A percentile compares a stretch with the other conserved stretches of the same genome.
Evolutionary conservation across 1,140 invertebrate species (phyloP).

Genomic region (Pissodes strobi): DNA sequence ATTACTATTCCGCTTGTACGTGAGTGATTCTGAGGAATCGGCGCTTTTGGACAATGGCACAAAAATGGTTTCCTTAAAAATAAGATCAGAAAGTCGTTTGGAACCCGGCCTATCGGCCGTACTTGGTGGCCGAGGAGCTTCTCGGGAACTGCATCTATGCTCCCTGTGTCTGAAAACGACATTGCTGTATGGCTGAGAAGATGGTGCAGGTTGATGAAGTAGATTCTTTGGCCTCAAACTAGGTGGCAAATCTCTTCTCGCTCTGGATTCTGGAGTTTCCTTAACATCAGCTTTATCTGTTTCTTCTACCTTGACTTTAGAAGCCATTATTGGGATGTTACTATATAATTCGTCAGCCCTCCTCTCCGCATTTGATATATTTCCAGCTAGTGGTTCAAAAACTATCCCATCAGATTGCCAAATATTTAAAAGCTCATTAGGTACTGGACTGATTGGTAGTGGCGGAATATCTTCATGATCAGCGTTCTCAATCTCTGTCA

Average conservation of each 20-base stretch:
- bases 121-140: neutral
- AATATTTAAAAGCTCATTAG: no score
- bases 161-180: slow-evolving; percentile 3
- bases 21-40: neutral
- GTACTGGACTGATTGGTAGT: neutral
- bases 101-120: neutral
- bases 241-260: slow-evolving; percentile 6
- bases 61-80: slow-evolving; percentile 32
- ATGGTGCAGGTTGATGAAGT: neutral
- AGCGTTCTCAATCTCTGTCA: neutral
- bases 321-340: no score
- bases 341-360: no score
- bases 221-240: slow-evolving; percentile 4
- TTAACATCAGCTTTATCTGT: no score
- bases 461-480: neutral
- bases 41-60: neutral
- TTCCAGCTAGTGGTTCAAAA: no score
- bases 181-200: neutral
- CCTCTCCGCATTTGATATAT: no score
- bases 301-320: no score
- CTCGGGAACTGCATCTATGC: neutral
- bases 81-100: slow-evolving; percentile 21
- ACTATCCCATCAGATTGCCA: no score
- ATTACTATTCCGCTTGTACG: neutral
- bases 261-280: no score